A percentile compares a stretch with the other conserved stretches of the same genome.
Evolutionary conservation across 2,797 vertebrate species (phyloP).

Genomic region (Tauraco hartlaubi): DNA sequence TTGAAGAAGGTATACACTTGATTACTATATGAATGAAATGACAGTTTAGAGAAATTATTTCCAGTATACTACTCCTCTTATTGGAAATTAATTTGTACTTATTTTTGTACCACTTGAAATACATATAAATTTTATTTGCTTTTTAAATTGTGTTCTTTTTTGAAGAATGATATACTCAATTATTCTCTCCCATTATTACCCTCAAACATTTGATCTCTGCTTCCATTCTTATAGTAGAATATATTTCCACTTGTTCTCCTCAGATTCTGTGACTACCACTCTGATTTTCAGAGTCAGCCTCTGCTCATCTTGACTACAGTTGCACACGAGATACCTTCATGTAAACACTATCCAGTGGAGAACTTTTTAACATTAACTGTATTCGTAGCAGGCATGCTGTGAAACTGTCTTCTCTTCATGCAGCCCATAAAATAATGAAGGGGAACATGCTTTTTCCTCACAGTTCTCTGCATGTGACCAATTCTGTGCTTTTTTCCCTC

Average conservation of each 20-base stretch:
- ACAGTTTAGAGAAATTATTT: neutral
- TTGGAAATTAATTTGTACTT: neutral
- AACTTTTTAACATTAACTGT: neutral
- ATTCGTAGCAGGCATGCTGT: neutral
- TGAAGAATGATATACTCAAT: neutral
- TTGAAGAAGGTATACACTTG: conserved; percentile 81
- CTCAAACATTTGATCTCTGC: neutral
- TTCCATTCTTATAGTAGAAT: neutral
- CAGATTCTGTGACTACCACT: neutral
- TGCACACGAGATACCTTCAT: neutral
- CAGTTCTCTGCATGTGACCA: neutral
- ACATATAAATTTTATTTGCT: neutral
- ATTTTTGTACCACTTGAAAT: neutral
- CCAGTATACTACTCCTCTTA: neutral
- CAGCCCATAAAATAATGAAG: neutral
- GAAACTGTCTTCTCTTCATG: neutral
- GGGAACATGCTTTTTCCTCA: neutral
- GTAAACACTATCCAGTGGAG: neutral
- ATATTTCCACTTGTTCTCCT: neutral
- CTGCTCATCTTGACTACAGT: neutral
- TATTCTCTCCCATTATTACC: neutral
- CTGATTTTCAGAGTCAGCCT: neutral
- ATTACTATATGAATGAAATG: neutral
- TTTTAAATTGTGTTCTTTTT: neutral
- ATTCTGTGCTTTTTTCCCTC: neutral